Evolutionary conservation across 2,888 invertebrate genomes (phyloP).

Genomic region (Andrena chrysosceles): DNA sequence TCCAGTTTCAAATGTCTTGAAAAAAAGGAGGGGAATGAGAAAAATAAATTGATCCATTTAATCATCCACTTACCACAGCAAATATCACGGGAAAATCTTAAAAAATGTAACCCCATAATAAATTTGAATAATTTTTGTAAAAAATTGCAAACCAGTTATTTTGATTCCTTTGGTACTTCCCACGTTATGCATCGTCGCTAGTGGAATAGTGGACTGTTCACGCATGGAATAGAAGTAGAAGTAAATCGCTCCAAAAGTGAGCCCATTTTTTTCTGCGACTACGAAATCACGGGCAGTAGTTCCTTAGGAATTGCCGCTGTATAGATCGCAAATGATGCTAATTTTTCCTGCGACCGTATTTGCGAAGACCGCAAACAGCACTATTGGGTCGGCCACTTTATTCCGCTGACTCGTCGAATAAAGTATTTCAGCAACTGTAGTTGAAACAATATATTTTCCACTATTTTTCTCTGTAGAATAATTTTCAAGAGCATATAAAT

Average conservation of each 20-base stretch:
- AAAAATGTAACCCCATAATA: too few relatives aligned
- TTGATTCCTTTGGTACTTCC: too few relatives aligned
- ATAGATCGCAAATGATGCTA: constrained; percentile 22
- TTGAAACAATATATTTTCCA: not conserved
- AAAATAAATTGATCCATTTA: too few relatives aligned
- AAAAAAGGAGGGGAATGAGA: too few relatives aligned
- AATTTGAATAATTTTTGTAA: too few relatives aligned
- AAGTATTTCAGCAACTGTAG: not conserved
- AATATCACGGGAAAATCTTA: too few relatives aligned
- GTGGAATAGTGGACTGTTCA: too few relatives aligned
- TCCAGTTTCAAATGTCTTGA: too few relatives aligned
- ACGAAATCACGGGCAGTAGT: not conserved
- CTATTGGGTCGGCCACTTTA: not conserved
- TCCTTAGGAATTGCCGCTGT: constrained; percentile 4
- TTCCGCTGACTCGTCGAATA: not conserved
- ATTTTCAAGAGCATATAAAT: not conserved
- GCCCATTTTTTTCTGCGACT: not conserved
- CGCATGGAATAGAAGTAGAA: too few relatives aligned
- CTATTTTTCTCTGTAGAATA: not conserved
- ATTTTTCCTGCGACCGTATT: constrained; percentile 14
- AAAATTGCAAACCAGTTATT: too few relatives aligned
- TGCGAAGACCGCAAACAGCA: not conserved
- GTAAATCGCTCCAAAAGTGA: not conserved
- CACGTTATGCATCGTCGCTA: too few relatives aligned
- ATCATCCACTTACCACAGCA: too few relatives aligned